Percentiles rank a stretch among this genome's conserved stretches.
phyloP scores from a whole-genome alignment of 2,888 invertebrate genomes.

The Tetragonisca angustula region DNA sequence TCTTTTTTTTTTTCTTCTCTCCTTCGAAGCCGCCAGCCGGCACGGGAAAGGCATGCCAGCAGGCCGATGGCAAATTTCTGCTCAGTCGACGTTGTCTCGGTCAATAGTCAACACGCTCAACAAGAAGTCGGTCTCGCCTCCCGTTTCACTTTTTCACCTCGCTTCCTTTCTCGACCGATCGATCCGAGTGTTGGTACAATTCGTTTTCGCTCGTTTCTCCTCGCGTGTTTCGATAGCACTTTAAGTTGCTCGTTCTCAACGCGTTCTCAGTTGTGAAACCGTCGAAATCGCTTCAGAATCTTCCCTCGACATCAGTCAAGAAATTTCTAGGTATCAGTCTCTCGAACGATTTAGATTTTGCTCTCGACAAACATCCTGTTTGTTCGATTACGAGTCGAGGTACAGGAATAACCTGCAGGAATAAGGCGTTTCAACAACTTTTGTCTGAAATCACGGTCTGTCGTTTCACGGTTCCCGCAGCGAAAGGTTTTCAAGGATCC shows the following conservation, averaged over 20 bases:
- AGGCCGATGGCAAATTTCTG: constrained; percentile 59
- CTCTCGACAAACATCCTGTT: too few species aligned
- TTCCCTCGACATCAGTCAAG: not conserved
- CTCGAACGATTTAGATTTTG: not conserved
- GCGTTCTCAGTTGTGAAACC: too few species aligned
- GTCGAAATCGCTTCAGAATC: too few species aligned
- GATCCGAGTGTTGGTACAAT: constrained; percentile 19
- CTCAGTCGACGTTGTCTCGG: constrained; percentile 66
- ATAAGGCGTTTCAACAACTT: not conserved
- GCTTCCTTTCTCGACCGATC: constrained; percentile 5
- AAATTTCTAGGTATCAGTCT: fast-evolving
- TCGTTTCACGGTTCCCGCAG: not conserved
- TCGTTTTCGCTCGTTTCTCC: constrained; percentile 20
- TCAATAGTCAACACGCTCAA: constrained; percentile 62
- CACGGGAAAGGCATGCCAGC: constrained; percentile 60
- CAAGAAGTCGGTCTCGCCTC: constrained; percentile 28
- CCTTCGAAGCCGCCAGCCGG: constrained; percentile 25
- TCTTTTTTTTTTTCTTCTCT: not conserved
- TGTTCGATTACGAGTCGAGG: too few species aligned
- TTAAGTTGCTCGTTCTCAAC: not conserved
- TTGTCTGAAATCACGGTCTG: constrained; percentile 1
- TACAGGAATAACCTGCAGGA: not conserved
- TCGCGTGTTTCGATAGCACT: not conserved
- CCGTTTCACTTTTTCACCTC: constrained; percentile 30
- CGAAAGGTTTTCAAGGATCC: constrained; percentile 33